These are phyloP conservation scores for Climacteris rufus DNA, from an alignment of 2,113 vertebrate species.

Conservation along the genomic window DNA sequence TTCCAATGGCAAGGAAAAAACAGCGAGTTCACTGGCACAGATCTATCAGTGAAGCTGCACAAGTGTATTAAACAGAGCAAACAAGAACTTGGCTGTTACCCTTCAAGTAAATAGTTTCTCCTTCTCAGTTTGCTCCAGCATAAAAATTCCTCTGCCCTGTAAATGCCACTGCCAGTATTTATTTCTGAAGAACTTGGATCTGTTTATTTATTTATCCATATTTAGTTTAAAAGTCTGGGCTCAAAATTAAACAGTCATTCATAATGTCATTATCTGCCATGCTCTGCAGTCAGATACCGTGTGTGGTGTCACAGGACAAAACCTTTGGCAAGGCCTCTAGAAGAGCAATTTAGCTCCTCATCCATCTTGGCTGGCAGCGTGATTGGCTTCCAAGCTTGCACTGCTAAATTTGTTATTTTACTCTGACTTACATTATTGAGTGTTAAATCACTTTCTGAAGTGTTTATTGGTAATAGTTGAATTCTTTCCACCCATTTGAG, in stretches of 20 bases:
- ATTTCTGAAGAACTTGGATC: not conserved
- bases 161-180: not conserved
- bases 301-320: conserved; percentile 50
- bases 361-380: conserved; percentile 33
- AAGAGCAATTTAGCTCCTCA: conserved; percentile 53
- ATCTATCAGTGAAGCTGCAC: not conserved
- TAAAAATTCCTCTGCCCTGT: not conserved
- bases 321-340: conserved; percentile 39
- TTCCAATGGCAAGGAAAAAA: not conserved
- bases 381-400: conserved; percentile 30
- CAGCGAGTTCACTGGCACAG: not conserved
- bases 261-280: conserved; percentile 48
- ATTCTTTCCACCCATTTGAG: conserved; percentile 55
- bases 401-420: conserved; percentile 36
- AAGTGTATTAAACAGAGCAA: conserved; percentile 5
- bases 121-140: not conserved
- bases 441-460: conserved; percentile 61
- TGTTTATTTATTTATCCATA: conserved; percentile 53
- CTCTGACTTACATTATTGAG: conserved; percentile 38
- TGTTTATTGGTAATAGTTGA: conserved; percentile 55
- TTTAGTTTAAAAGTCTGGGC: conserved; percentile 33
- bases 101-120: conserved; percentile 26
- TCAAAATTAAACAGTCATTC: conserved; percentile 41
- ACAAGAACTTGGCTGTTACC: not conserved
- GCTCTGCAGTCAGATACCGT: not conserved